Evolutionary conservation across 2,113 vertebrate genomes (phyloP).

Genomic region (Peromyscus maniculatus): DNA sequence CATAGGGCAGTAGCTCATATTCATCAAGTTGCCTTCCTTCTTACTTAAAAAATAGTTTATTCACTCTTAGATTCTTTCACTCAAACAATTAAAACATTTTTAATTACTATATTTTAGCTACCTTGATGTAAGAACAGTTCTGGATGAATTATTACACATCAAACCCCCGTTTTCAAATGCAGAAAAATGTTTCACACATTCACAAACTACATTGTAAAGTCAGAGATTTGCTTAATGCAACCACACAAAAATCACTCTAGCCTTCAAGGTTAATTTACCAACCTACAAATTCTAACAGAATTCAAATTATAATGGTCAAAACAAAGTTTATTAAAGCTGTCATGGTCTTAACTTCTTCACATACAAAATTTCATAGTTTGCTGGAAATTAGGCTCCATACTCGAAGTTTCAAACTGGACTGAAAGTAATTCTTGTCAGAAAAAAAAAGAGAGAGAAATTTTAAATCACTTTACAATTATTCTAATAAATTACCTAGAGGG

Average conservation of each 20-base stretch:
- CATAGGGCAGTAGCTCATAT: not conserved
- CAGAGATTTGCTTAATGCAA: not conserved
- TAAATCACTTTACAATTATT: conserved; percentile 32
- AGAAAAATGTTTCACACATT: conserved; percentile 36
- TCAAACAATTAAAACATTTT: not conserved
- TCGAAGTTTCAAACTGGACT: not conserved
- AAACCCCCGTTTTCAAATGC: not conserved
- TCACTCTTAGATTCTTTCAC: not conserved
- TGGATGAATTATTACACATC: not conserved
- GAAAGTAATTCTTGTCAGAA: conserved; percentile 38
- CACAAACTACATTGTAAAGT: conserved; percentile 37
- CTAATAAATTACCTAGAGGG: conserved; percentile 46
- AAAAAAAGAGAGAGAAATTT: conserved; percentile 60
- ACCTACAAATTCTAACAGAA: conserved; percentile 24
- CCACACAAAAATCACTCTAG: not conserved
- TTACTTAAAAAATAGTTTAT: not conserved
- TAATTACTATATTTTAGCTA: not conserved
- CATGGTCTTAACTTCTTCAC: not conserved
- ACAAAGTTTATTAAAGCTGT: not conserved
- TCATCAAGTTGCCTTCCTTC: not conserved
- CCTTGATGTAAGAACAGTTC: conserved; percentile 27
- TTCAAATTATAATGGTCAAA: conserved; percentile 42
- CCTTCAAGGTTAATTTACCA: conserved; percentile 58
- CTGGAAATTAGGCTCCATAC: not conserved
- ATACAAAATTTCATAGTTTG: not conserved